Percentiles rank a stretch among this genome's conserved stretches.
These are phyloP conservation scores for Tetragonula clypearis DNA, from an alignment of 1,140 invertebrate species.

Conservation along the genomic window DNA sequence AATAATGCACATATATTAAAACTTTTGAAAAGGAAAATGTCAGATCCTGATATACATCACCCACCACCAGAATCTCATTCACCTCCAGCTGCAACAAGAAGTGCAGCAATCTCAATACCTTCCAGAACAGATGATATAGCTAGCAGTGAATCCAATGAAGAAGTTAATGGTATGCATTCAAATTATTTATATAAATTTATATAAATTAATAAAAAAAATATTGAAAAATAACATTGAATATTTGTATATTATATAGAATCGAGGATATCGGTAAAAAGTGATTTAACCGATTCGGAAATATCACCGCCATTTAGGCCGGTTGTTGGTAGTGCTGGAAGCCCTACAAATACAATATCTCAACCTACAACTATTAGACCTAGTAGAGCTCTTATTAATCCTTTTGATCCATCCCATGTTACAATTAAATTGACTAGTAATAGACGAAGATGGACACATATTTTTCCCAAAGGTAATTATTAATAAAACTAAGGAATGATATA, in stretches of 20 bases:
- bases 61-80: conserved; percentile 78
- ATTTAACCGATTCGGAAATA: conserved; percentile 80
- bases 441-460: conserved; percentile 98
- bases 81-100: conserved; percentile 70
- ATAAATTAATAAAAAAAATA: not conserved
- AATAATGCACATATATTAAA: conserved; percentile 82
- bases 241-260: conserved; percentile 55
- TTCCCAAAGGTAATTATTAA: conserved; percentile 91
- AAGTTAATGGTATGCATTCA: conserved; percentile 63
- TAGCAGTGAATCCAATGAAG: conserved; percentile 69
- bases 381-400: conserved; percentile 95
- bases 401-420: conserved; percentile 97
- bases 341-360: conserved; percentile 73
- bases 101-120: conserved; percentile 83
- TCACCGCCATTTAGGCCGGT: conserved; percentile 83
- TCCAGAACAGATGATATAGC: conserved; percentile 74
- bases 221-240: conserved; percentile 30
- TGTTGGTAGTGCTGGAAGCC: conserved; percentile 83
- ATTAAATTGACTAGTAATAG: conserved; percentile 98
- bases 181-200: not conserved
- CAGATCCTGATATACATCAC: conserved; percentile 91
- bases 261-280: conserved; percentile 74
- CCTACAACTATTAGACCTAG: conserved; percentile 83
- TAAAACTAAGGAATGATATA: not conserved
- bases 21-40: conserved; percentile 88